A percentile compares a stretch with the other conserved stretches of the same genome.
These are phyloP conservation scores for Hypanus sabinus DNA, from an alignment of 2,113 vertebrate genomes.

Conservation along the genomic window DNA sequence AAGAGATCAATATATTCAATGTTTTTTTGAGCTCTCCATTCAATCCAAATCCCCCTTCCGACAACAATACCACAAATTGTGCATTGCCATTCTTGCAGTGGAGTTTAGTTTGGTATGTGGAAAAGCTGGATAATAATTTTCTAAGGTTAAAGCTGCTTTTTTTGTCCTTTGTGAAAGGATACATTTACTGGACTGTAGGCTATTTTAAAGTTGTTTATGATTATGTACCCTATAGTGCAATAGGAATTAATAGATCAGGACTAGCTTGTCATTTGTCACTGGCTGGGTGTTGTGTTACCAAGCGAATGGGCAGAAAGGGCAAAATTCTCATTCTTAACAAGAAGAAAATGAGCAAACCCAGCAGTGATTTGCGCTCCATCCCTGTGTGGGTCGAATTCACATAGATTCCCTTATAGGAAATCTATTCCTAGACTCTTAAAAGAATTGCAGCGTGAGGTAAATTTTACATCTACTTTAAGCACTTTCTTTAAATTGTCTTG, in stretches of 20 bases:
- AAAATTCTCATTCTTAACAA: constrained; percentile 14
- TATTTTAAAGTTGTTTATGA: constrained; percentile 36
- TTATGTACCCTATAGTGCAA: constrained; percentile 34
- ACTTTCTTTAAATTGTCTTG: constrained; percentile 34
- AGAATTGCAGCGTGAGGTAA: constrained; percentile 37
- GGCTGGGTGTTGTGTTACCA: not conserved
- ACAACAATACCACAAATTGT: not conserved
- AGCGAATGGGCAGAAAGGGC: not conserved
- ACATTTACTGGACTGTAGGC: constrained; percentile 34
- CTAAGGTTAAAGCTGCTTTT: constrained; percentile 34
- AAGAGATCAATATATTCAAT: not conserved
- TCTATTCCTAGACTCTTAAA: constrained; percentile 31
- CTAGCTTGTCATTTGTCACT: constrained; percentile 25
- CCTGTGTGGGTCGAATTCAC: constrained; percentile 19
- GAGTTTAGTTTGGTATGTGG: constrained; percentile 14
- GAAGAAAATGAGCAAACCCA: not conserved
- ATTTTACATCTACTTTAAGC: constrained; percentile 33
- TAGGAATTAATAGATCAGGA: constrained; percentile 32
- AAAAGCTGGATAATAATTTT: constrained; percentile 33
- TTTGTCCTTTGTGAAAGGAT: constrained; percentile 30
- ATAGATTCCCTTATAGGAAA: constrained; percentile 37
- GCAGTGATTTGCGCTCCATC: constrained; percentile 26
- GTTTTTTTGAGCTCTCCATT: not conserved
- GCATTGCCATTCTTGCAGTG: constrained; percentile 28
- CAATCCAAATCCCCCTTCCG: not conserved